A percentile compares a stretch with the other conserved stretches of the same genome.
Evolutionary conservation across 2,113 vertebrate species (phyloP).

Genomic region (Neodon shergylaensis): DNA sequence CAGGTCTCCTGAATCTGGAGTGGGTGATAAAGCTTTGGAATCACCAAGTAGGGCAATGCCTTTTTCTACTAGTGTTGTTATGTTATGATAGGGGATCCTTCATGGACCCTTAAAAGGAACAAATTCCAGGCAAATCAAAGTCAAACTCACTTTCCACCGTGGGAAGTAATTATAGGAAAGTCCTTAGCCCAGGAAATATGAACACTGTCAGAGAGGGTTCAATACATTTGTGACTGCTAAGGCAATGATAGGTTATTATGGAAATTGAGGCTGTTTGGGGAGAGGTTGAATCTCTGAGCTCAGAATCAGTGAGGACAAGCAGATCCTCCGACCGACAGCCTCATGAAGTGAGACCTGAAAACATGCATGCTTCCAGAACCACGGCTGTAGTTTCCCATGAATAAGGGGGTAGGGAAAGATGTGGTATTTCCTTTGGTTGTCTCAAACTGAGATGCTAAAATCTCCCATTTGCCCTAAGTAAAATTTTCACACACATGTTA

Average conservation of each 20-base stretch:
- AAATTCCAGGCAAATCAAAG: conserved; percentile 49
- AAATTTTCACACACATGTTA: conserved; percentile 9
- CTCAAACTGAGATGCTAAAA: conserved; percentile 41
- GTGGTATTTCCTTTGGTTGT: conserved; percentile 33
- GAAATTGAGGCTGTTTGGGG: conserved; percentile 13
- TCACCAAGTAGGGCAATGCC: conserved; percentile 10
- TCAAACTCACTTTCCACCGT: conserved; percentile 29
- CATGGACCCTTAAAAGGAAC: conserved; percentile 30
- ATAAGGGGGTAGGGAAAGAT: not conserved
- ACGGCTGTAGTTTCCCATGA: not conserved
- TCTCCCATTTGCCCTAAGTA: conserved; percentile 45
- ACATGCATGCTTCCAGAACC: conserved; percentile 1
- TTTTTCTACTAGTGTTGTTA: conserved; percentile 10
- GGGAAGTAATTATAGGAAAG: conserved; percentile 56
- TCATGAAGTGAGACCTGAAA: conserved; percentile 43
- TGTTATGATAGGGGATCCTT: not conserved
- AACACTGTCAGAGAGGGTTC: conserved; percentile 46
- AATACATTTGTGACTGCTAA: conserved; percentile 21
- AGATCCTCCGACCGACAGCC: conserved; percentile 25
- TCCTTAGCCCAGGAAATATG: conserved; percentile 56
- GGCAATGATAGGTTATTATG: conserved; percentile 44
- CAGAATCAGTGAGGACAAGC: conserved; percentile 48
- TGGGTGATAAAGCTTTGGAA: conserved; percentile 40
- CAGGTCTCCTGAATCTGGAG: not conserved
- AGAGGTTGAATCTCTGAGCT: conserved; percentile 54